Percentiles rank a stretch among this genome's conserved stretches.
phyloP scores from a whole-genome alignment of 2,113 vertebrate species.

The Heteronetta atricapilla region DNA sequence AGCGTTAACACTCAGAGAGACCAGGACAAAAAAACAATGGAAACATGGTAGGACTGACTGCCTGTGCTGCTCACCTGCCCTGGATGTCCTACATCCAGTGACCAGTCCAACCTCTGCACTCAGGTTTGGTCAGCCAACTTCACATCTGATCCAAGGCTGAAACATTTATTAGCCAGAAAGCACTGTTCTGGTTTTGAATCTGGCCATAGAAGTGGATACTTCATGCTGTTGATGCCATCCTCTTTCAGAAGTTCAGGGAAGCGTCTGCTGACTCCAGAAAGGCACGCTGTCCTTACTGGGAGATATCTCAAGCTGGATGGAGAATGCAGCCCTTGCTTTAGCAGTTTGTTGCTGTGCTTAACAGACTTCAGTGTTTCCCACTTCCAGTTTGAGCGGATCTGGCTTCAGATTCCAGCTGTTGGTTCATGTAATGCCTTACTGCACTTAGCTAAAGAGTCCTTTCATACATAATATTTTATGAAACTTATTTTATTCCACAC shows the following conservation, averaged over 20 bases:
- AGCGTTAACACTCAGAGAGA: not conserved
- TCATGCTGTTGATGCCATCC: not conserved
- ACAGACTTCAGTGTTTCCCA: not conserved
- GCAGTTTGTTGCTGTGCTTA: not conserved
- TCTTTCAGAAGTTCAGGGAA: not conserved
- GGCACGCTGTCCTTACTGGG: not conserved
- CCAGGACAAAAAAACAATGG: not conserved
- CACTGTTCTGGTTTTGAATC: not conserved
- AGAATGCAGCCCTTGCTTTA: not conserved
- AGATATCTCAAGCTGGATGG: not conserved
- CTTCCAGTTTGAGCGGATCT: not conserved
- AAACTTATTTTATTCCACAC: not conserved
- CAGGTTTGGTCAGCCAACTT: not conserved
- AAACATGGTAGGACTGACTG: fast-evolving
- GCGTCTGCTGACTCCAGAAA: not conserved
- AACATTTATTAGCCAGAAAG: not conserved
- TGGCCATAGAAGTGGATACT: not conserved
- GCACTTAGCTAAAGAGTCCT: not conserved
- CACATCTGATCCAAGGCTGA: fast-evolving
- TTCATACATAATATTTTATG: not conserved
- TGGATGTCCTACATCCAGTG: not conserved
- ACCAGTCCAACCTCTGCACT: fast-evolving
- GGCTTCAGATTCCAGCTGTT: constrained; percentile 33
- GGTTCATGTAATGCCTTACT: not conserved
- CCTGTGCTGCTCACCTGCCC: not conserved